Evolutionary conservation across 2,888 invertebrate genomes (phyloP).

Genomic region (Yponomeuta malinellus): DNA sequence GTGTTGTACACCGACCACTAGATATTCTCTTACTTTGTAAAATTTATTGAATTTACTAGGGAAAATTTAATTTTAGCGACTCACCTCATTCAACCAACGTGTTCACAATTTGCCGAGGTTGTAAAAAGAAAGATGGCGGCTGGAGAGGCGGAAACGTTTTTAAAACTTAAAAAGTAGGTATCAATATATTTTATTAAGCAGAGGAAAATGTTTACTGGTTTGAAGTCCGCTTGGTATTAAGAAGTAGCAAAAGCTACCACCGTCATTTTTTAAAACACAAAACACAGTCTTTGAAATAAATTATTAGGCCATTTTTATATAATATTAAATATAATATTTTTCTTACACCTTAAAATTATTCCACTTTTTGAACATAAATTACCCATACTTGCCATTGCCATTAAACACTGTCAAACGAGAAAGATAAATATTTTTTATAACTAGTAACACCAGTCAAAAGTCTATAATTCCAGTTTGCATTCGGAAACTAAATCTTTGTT

Average conservation of each 20-base stretch:
- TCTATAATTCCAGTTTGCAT: not conserved
- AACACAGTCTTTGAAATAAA: no score
- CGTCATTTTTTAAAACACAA: no score
- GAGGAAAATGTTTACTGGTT: not conserved
- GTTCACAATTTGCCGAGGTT: slow-evolving; percentile 45
- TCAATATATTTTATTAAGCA: not conserved
- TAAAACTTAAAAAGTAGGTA: not conserved
- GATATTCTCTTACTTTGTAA: not conserved
- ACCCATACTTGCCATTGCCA: not conserved
- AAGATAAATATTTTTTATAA: not conserved
- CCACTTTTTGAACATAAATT: not conserved
- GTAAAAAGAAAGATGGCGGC: slow-evolving; percentile 31
- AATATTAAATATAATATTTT: no score
- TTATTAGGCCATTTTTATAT: no score
- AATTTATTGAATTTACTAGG: not conserved
- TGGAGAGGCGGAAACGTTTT: slow-evolving; percentile 30
- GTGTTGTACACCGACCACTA: not conserved
- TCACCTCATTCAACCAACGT: slow-evolving; percentile 57
- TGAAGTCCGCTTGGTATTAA: not conserved
- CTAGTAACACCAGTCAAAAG: not conserved
- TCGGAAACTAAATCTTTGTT: not conserved
- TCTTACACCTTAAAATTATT: not conserved
- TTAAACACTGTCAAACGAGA: not conserved
- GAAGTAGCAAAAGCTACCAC: not conserved
- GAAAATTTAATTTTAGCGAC: slow-evolving; percentile 19